Conservation (phyloP, 2,797 vertebrate genomes). For the Pelobates cultripes region DNA sequence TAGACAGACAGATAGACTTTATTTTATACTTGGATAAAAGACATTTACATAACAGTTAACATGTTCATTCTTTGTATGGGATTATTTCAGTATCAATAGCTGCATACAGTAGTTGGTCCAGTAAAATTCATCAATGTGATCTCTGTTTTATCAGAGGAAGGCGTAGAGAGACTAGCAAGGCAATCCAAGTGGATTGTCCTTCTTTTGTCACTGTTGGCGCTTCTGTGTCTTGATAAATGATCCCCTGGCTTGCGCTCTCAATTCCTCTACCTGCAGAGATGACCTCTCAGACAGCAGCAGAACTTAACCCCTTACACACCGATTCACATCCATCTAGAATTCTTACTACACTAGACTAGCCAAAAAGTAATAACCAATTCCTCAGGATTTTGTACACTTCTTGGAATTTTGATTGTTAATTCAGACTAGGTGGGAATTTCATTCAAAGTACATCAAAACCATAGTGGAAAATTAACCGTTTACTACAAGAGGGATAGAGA, state of each 20-base stretch:
- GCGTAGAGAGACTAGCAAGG: constrained; percentile 1
- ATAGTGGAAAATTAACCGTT: too few species aligned
- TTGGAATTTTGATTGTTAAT: too few species aligned
- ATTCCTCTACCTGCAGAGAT: constrained; percentile 45
- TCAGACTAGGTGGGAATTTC: too few species aligned
- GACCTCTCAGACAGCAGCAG: constrained; percentile 43
- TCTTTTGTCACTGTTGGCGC: constrained; percentile 51
- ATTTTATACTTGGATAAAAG: too few species aligned
- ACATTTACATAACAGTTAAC: too few species aligned
- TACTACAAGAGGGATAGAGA: not conserved
- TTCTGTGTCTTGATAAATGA: constrained; percentile 50
- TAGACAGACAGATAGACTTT: too few species aligned
- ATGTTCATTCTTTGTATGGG: too few species aligned
- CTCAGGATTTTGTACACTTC: too few species aligned
- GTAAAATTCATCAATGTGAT: not conserved
- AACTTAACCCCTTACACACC: constrained; percentile 35
- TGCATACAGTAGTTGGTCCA: not conserved
- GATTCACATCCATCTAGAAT: not conserved
- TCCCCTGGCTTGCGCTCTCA: constrained; percentile 27
- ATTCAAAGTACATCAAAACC: too few species aligned
- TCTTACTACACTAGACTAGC: not conserved
- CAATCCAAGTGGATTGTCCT: constrained; percentile 46
- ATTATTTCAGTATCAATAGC: too few species aligned
- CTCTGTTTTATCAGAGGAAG: not conserved
- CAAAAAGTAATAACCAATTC: too few species aligned